A percentile compares a stretch with the other conserved stretches of the same genome.
Evolutionary conservation across 1,140 invertebrate genomes (phyloP).

Genomic region (Argopecten irradians): DNA sequence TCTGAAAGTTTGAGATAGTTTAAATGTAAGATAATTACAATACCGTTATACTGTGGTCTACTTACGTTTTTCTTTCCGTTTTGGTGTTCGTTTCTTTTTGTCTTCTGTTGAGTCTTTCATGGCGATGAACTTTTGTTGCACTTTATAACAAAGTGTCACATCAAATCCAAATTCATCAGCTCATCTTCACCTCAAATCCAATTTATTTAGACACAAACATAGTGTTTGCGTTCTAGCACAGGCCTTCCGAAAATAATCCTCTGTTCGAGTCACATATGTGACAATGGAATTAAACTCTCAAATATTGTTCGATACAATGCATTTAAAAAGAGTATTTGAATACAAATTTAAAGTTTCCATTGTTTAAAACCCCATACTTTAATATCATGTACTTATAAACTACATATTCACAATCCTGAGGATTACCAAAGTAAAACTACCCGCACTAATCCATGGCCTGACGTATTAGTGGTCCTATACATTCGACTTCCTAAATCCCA

Average conservation of each 20-base stretch:
- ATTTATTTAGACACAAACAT: not conserved
- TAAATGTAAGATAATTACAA: not conserved
- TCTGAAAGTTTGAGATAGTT: not conserved
- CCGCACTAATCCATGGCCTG: not conserved
- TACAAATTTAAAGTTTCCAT: not conserved
- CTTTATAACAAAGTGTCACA: not conserved
- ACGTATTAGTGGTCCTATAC: not conserved
- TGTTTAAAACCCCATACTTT: not conserved
- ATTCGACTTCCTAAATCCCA: not conserved
- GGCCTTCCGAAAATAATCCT: not conserved
- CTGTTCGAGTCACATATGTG: not conserved
- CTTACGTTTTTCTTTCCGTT: conserved; percentile 13
- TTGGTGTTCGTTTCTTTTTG: not conserved
- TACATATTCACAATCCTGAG: not conserved
- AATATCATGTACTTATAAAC: not conserved
- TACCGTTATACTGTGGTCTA: not conserved
- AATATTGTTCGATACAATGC: not conserved
- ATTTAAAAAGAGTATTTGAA: conserved; percentile 11
- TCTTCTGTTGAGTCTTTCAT: not conserved
- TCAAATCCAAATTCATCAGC: not conserved
- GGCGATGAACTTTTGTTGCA: not conserved
- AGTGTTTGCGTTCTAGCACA: not conserved
- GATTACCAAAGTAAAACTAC: not conserved
- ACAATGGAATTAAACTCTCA: not conserved
- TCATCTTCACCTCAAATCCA: not conserved